A percentile compares a stretch with the other conserved stretches of the same genome.
Conservation (phyloP, 2,113 vertebrate genomes). For the Microcebus griseorufus region DNA sequence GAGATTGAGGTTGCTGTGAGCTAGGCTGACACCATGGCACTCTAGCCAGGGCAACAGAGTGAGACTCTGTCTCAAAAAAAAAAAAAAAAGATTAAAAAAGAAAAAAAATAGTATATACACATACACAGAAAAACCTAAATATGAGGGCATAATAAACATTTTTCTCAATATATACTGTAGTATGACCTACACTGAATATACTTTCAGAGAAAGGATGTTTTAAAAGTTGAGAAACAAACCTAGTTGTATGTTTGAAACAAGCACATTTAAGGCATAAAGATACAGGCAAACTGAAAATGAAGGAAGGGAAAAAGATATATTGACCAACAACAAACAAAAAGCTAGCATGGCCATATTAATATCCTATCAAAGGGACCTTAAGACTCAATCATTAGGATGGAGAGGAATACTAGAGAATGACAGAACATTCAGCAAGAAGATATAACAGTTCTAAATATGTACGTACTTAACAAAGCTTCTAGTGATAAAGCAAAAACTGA, state of each 20-base stretch:
- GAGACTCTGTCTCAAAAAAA: too few species aligned
- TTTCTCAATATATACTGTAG: not conserved
- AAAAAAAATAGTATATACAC: too few species aligned
- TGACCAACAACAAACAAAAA: not conserved
- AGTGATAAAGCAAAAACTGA: not conserved
- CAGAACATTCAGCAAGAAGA: not conserved
- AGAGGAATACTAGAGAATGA: not conserved
- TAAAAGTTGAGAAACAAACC: not conserved
- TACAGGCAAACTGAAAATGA: not conserved
- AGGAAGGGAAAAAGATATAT: not conserved
- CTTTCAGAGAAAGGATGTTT: not conserved
- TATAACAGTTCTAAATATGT: not conserved
- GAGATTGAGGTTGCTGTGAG: too few species aligned
- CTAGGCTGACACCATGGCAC: too few species aligned
- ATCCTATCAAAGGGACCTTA: not conserved
- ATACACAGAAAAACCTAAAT: not conserved
- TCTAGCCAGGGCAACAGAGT: too few species aligned
- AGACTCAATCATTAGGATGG: not conserved
- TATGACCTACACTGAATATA: not conserved
- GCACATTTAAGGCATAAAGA: not conserved
- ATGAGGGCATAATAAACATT: not conserved
- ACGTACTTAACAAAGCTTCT: not conserved
- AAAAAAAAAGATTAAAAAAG: too few species aligned
- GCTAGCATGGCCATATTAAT: not conserved
- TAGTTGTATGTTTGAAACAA: not conserved